phyloP scores from a whole-genome alignment of 2,113 vertebrate genomes.

The Sylvilagus bachmani region DNA sequence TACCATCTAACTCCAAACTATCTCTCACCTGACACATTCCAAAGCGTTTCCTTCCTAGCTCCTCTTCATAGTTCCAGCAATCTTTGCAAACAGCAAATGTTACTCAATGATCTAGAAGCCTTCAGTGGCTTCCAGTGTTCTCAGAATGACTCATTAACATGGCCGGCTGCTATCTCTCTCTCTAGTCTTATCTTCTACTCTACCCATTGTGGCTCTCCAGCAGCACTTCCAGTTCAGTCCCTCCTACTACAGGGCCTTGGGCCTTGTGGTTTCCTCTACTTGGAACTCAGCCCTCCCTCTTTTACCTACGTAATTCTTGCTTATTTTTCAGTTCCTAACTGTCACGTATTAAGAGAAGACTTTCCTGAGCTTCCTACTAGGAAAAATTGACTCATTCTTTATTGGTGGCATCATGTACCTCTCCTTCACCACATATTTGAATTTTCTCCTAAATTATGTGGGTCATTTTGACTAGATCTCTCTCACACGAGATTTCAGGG shows the following conservation, averaged over 20 bases:
- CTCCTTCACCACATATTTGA: not conserved
- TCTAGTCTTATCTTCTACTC: not conserved
- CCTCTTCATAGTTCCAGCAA: not conserved
- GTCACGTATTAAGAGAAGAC: not conserved
- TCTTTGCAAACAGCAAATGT: slow-evolving; percentile 11
- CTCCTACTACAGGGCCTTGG: not conserved
- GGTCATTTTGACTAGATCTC: not conserved
- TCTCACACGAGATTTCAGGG: not conserved
- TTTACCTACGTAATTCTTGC: not conserved
- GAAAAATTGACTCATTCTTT: not conserved
- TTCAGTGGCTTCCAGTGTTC: not conserved
- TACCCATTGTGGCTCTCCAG: not conserved
- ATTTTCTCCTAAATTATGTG: not conserved
- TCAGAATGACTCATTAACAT: not conserved
- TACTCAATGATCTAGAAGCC: not conserved
- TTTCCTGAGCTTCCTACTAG: not conserved
- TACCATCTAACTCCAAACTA: not conserved
- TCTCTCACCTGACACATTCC: not conserved
- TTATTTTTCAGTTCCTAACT: not conserved
- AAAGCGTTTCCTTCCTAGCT: not conserved
- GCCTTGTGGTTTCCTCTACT: not conserved
- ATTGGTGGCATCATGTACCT: not conserved
- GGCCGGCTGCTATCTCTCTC: not conserved
- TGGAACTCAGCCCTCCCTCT: not conserved
- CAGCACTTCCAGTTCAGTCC: not conserved